Evolutionary conservation across 2,113 vertebrate genomes (phyloP).

Genomic region (Steatornis caripensis): DNA sequence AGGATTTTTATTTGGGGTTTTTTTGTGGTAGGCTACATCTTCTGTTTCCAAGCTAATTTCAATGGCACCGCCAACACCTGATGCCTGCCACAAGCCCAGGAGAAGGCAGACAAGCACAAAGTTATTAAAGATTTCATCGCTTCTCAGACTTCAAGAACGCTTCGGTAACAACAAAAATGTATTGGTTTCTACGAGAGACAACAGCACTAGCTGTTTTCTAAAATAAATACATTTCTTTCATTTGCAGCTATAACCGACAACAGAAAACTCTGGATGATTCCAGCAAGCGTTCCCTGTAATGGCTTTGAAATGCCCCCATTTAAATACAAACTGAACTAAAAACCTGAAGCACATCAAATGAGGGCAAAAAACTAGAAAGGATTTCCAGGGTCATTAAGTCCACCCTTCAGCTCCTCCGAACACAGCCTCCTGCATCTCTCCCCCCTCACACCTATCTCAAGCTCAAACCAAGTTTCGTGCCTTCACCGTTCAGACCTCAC

Average conservation of each 20-base stretch:
- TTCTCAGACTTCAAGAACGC: background rate
- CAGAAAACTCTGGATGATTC: background rate
- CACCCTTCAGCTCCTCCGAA: background rate
- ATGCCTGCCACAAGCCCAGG: background rate
- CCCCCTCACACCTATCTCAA: background rate
- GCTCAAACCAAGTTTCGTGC: background rate
- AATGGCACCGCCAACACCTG: background rate
- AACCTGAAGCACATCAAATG: background rate
- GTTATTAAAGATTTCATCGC: slow-evolving; percentile 6
- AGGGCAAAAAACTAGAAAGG: background rate
- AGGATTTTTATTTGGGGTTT: background rate
- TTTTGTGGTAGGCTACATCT: background rate
- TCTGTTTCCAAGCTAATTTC: slow-evolving; percentile 11
- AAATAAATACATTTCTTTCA: slow-evolving; percentile 7
- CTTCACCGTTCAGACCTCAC: background rate
- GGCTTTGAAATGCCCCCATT: background rate
- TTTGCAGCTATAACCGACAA: slow-evolving; percentile 13
- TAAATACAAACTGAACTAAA: background rate
- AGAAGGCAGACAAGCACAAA: background rate
- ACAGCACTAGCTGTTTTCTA: background rate
- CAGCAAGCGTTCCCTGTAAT: background rate
- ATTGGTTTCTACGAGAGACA: background rate
- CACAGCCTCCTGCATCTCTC: background rate
- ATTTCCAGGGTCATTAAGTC: background rate
- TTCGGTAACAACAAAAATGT: background rate